A percentile compares a stretch with the other conserved stretches of the same genome.
Evolutionary conservation across 2,888 invertebrate genomes (phyloP).

Genomic region (Scotopteryx bipunctaria): DNA sequence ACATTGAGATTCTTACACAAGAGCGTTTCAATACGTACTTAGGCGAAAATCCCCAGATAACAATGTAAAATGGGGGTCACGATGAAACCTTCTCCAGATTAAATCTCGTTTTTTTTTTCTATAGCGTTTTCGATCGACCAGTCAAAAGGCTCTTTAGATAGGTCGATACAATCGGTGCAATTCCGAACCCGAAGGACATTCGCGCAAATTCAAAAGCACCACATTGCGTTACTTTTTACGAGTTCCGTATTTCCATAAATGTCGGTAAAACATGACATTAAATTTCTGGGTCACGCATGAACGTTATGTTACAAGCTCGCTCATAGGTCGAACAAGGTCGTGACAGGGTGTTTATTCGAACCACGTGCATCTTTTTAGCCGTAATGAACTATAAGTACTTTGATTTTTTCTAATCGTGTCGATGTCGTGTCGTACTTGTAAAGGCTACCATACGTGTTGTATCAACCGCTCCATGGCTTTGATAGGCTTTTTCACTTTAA

Average conservation of each 20-base stretch:
- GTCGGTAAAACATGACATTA: conserved; percentile 20
- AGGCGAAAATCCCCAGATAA: conserved; percentile 36
- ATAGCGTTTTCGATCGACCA: conserved; percentile 24
- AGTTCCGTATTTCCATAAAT: conserved; percentile 17
- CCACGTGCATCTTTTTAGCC: not conserved
- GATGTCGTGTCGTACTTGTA: conserved; percentile 4
- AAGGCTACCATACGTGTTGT: conserved; percentile 43
- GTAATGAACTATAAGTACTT: not conserved
- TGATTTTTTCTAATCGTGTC: not conserved
- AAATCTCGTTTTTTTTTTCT: conserved; percentile 35
- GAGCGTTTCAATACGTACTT: conserved; percentile 35
- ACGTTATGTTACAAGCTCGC: conserved; percentile 3
- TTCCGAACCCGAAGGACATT: not conserved
- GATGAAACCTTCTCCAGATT: conserved; percentile 29
- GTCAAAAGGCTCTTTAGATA: conserved; percentile 9
- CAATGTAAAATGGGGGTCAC: conserved; percentile 34
- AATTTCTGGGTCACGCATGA: conserved; percentile 24
- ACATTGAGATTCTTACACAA: conserved; percentile 26
- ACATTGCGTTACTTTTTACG: conserved; percentile 17
- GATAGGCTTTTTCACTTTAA: conserved; percentile 54
- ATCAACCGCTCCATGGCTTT: conserved; percentile 46
- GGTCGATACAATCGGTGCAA: conserved; percentile 3
- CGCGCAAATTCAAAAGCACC: conserved; percentile 7
- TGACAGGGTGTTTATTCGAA: conserved; percentile 6
- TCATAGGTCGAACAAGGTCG: conserved; percentile 17